Evolutionary conservation across 2,797 vertebrate genomes (phyloP).

Genomic region (Tympanoctomys barrerae): DNA sequence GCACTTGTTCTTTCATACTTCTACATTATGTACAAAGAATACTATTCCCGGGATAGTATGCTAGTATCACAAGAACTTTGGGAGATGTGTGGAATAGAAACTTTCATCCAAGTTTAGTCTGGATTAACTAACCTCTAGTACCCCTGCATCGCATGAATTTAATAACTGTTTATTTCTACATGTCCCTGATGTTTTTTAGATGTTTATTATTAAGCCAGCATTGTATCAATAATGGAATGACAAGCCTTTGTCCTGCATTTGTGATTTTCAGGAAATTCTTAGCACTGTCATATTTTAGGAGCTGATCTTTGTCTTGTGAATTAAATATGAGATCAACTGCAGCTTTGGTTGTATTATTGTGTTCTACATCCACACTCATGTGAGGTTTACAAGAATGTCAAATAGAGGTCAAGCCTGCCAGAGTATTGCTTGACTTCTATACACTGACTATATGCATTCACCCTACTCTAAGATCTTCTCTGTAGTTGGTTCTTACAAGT

Average conservation of each 20-base stretch:
- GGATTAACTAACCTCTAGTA: constrained; percentile 37
- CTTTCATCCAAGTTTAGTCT: not conserved
- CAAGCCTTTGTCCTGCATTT: constrained; percentile 17
- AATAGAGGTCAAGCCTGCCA: not conserved
- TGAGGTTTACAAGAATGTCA: not conserved
- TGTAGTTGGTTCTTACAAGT: not conserved
- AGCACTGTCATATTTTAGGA: constrained; percentile 37
- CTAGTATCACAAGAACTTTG: not conserved
- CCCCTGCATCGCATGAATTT: not conserved
- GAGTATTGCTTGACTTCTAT: not conserved
- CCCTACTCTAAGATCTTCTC: not conserved
- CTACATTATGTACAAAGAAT: not conserved
- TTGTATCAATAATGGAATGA: not conserved
- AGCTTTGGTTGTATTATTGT: constrained; percentile 22
- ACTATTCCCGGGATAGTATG: constrained; percentile 23
- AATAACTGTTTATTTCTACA: not conserved
- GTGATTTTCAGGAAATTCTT: constrained; percentile 36
- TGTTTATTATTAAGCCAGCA: constrained; percentile 1
- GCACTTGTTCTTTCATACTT: not conserved
- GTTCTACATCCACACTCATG: not conserved
- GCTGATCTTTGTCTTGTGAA: constrained; percentile 37
- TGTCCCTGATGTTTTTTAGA: constrained; percentile 14
- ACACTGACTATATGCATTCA: not conserved
- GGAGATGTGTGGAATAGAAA: constrained; percentile 10
- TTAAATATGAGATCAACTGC: not conserved